Conservation (phyloP, 2,888 invertebrate genomes). For the Crioceris asparagi region DNA sequence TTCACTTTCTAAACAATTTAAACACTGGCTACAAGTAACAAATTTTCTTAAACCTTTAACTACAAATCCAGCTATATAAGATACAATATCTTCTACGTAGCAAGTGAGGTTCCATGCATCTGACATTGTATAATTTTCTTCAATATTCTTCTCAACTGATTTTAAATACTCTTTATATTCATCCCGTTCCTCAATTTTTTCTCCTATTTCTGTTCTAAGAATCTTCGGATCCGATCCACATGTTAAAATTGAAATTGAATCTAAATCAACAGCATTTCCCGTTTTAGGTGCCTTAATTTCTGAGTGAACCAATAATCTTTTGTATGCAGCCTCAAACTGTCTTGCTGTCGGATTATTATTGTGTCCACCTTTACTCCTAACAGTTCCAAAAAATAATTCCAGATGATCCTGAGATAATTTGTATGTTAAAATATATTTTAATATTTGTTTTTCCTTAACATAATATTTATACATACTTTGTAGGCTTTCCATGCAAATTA, state of each 20-base stretch:
- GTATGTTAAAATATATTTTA: slow-evolving; percentile 11
- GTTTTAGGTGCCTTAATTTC: slow-evolving; percentile 7
- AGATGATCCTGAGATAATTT: slow-evolving; percentile 11
- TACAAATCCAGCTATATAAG: slow-evolving; percentile 13
- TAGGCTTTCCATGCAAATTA: slow-evolving; percentile 12
- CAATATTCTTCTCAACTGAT: not conserved
- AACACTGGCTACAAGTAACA: slow-evolving; percentile 8
- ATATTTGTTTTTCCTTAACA: slow-evolving; percentile 4
- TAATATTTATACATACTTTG: slow-evolving; percentile 7
- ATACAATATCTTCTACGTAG: slow-evolving; percentile 8
- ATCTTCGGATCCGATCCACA: not conserved
- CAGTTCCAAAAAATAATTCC: slow-evolving; percentile 9
- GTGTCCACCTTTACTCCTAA: slow-evolving; percentile 7
- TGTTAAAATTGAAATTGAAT: slow-evolving; percentile 8
- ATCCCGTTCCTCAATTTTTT: too few species aligned
- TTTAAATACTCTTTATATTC: too few species aligned
- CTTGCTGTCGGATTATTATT: slow-evolving; percentile 13
- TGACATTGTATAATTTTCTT: not conserved
- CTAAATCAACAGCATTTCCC: slow-evolving; percentile 8
- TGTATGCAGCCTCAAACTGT: slow-evolving; percentile 10
- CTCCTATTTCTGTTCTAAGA: not conserved
- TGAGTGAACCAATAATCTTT: slow-evolving; percentile 8
- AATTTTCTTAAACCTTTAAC: slow-evolving; percentile 10
- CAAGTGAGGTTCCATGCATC: slow-evolving; percentile 7
- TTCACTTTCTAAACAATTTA: slow-evolving; percentile 7